Percentiles rank a stretch among this genome's conserved stretches.
phyloP scores from a whole-genome alignment of 2,888 invertebrate genomes.

The Tenthredo distinguenda region DNA sequence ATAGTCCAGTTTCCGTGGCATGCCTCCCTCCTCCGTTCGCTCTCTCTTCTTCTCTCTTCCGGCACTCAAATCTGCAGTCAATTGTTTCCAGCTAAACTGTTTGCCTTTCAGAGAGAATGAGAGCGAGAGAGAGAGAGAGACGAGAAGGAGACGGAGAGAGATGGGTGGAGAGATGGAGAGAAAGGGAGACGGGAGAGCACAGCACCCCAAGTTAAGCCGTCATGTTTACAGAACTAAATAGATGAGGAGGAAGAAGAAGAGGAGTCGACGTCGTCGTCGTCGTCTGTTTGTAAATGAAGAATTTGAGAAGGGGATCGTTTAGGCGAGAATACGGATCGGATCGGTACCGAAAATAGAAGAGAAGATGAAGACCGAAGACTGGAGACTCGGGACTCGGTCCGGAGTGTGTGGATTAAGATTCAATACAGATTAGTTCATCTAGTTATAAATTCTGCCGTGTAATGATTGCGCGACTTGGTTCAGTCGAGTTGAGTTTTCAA shows the following conservation, averaged over 20 bases:
- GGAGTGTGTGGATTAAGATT: conserved; percentile 41
- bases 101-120: conserved; percentile 74
- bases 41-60: conserved; percentile 58
- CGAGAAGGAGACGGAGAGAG: conserved; percentile 4
- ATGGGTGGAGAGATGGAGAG: neutral
- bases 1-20: conserved; percentile 29
- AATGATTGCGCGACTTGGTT: conserved; percentile 22
- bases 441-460: conserved; percentile 48
- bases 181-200: neutral
- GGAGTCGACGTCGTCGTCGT: neutral
- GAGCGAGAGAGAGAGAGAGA: neutral
- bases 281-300: conserved; percentile 46
- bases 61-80: conserved; percentile 78
- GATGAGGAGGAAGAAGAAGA: neutral
- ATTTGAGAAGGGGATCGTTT: conserved; percentile 43
- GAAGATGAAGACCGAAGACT: neutral
- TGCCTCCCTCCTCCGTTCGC: conserved; percentile 35
- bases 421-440: conserved; percentile 48
- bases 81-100: conserved; percentile 79
- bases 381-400: neutral
- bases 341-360: neutral
- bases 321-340: conserved; percentile 31
- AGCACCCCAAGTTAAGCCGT: conserved; percentile 17
- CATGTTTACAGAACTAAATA: conserved; percentile 50
- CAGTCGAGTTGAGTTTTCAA: conserved; percentile 15